Percentiles rank a stretch among this genome's conserved stretches.
These are phyloP conservation scores for Telmatherina bonti DNA, from an alignment of 2,797 vertebrate genomes.

Conservation along the genomic window DNA sequence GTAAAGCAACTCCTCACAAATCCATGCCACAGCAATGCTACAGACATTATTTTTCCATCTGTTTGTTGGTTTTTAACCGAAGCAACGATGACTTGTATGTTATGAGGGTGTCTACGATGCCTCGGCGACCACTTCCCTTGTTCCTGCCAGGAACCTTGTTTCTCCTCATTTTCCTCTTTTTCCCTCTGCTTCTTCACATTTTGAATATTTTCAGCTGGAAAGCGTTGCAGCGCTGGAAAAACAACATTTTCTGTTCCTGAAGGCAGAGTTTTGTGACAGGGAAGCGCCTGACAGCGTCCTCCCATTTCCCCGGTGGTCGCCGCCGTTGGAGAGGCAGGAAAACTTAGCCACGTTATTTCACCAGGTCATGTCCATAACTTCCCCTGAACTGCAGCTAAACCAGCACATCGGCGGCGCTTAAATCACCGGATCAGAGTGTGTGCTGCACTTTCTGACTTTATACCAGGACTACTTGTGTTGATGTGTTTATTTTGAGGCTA, in stretches of 20 bases:
- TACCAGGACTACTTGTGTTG: slow-evolving; percentile 10
- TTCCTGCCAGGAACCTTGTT: no score
- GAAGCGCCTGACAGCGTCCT: not conserved
- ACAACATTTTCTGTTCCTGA: not conserved
- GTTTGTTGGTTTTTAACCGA: no score
- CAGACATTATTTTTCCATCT: no score
- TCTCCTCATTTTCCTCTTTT: no score
- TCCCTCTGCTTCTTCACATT: no score
- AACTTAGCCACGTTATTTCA: not conserved
- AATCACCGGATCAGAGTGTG: not conserved
- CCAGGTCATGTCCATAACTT: slow-evolving; percentile 5
- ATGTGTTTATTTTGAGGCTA: slow-evolving; percentile 55
- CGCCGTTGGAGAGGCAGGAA: slow-evolving; percentile 20
- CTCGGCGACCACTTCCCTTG: no score
- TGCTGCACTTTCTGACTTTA: not conserved
- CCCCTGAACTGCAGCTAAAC: slow-evolving; percentile 12
- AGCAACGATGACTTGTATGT: no score
- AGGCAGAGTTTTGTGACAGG: not conserved
- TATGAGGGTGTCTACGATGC: no score
- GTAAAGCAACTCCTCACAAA: no score
- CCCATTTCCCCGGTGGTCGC: not conserved
- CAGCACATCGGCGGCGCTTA: fast-evolving
- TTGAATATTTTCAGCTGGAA: no score
- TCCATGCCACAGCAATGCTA: no score
- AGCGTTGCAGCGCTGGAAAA: not conserved